These are phyloP conservation scores for Dipus sagitta DNA, from an alignment of 2,797 vertebrate species.

Conservation along the genomic window DNA sequence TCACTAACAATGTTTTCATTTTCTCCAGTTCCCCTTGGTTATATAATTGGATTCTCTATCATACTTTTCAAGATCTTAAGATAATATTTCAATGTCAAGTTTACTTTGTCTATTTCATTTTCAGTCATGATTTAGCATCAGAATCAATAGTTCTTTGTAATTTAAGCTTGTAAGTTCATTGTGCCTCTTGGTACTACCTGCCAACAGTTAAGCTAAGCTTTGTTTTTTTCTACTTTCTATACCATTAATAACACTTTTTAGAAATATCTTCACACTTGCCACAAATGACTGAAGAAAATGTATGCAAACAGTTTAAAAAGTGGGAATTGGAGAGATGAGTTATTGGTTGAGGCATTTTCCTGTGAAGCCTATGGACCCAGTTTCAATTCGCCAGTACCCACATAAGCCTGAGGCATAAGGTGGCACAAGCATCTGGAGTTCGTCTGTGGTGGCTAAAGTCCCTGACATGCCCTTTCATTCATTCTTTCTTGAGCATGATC, in stretches of 20 bases:
- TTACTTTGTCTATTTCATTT: constrained; percentile 52
- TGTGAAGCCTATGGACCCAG: too few species aligned
- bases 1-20: background rate
- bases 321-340: too few species aligned
- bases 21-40: background rate
- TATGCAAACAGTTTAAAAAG: background rate
- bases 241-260: constrained; percentile 45
- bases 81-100: constrained; percentile 61
- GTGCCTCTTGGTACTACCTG: constrained; percentile 14
- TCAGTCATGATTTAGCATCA: constrained; percentile 11
- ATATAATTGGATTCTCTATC: constrained; percentile 2
- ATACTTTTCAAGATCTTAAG: constrained; percentile 44
- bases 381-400: too few species aligned
- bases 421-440: too few species aligned
- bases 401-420: too few species aligned
- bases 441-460: too few species aligned
- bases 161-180: constrained; percentile 50
- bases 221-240: constrained; percentile 1
- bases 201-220: background rate
- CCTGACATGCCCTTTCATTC: too few species aligned
- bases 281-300: background rate
- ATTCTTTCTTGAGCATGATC: too few species aligned
- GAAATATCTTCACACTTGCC: background rate
- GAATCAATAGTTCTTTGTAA: constrained; percentile 53
- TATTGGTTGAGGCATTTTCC: too few species aligned